Evolutionary conservation across 2,888 invertebrate species (phyloP).

Genomic region (Helleia helle): DNA sequence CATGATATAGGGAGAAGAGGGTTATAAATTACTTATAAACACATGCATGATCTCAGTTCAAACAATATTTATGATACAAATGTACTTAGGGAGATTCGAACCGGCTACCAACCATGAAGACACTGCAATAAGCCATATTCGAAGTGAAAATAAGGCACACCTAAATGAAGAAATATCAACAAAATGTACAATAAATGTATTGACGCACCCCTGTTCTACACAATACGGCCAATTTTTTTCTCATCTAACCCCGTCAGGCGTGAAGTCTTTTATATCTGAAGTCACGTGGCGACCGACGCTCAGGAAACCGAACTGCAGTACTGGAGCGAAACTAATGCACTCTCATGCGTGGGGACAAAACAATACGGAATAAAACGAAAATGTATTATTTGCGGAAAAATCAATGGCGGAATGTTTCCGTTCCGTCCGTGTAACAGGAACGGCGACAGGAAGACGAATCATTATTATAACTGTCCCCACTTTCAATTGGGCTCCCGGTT

Average conservation of each 20-base stretch:
- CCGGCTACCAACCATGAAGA: too few species aligned
- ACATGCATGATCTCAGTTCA: too few species aligned
- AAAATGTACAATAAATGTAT: slow-evolving; percentile 1
- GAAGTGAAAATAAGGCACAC: too few species aligned
- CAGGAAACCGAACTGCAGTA: slow-evolving; percentile 62
- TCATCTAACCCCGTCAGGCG: slow-evolving; percentile 62
- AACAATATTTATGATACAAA: too few species aligned
- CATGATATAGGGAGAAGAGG: too few species aligned
- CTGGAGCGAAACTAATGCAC: slow-evolving; percentile 69
- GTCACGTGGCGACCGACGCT: slow-evolving; percentile 62
- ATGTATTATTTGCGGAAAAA: slow-evolving; percentile 70
- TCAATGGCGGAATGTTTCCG: slow-evolving; percentile 66
- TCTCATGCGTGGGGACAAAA: slow-evolving; percentile 36
- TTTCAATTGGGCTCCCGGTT: slow-evolving; percentile 44
- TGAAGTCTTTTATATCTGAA: slow-evolving; percentile 66
- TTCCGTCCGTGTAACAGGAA: slow-evolving; percentile 36
- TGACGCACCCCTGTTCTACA: slow-evolving; percentile 19
- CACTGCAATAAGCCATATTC: too few species aligned
- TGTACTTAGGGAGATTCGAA: too few species aligned
- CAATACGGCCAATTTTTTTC: slow-evolving; percentile 69
- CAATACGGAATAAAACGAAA: slow-evolving; percentile 30
- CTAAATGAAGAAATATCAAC: neutral
- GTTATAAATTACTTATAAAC: too few species aligned
- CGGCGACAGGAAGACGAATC: slow-evolving; percentile 57
- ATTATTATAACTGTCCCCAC: slow-evolving; percentile 60